These are phyloP conservation scores for Crocodylus rhombifer DNA, from an alignment of 2,797 vertebrate species.

Conservation along the genomic window DNA sequence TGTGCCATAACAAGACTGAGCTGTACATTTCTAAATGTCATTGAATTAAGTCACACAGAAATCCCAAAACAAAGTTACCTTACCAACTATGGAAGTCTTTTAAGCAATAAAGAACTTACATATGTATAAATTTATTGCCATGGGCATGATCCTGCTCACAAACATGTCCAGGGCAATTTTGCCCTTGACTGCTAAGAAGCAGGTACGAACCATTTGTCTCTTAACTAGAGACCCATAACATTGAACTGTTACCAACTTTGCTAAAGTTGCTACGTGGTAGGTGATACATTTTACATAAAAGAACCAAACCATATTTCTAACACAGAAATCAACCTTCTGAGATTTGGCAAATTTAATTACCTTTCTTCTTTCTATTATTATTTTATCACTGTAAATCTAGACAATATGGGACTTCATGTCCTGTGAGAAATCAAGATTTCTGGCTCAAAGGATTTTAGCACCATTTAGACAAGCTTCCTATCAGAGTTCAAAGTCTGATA, in stretches of 20 bases:
- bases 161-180: rapidly evolving
- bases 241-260: not conserved
- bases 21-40: too few relatives aligned
- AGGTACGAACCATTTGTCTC: not conserved
- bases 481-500: not conserved
- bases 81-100: too few relatives aligned
- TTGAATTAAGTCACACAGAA: too few relatives aligned
- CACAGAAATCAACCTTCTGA: not conserved
- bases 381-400: not conserved
- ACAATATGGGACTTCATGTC: not conserved
- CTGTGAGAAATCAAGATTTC: not conserved
- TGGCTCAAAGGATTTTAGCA: not conserved
- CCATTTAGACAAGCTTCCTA: not conserved
- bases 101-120: too few relatives aligned
- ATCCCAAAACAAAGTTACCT: too few relatives aligned
- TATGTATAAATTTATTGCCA: not conserved
- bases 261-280: not conserved
- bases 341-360: not conserved
- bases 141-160: not conserved
- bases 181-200: not conserved
- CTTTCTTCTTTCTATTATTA: not conserved
- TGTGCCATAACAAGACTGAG: too few relatives aligned
- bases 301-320: not conserved
- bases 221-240: not conserved
- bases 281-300: not conserved